Percentiles rank a stretch among this genome's conserved stretches.
phyloP scores from a whole-genome alignment of 2,113 vertebrate genomes.

The Peromyscus polionotus region DNA sequence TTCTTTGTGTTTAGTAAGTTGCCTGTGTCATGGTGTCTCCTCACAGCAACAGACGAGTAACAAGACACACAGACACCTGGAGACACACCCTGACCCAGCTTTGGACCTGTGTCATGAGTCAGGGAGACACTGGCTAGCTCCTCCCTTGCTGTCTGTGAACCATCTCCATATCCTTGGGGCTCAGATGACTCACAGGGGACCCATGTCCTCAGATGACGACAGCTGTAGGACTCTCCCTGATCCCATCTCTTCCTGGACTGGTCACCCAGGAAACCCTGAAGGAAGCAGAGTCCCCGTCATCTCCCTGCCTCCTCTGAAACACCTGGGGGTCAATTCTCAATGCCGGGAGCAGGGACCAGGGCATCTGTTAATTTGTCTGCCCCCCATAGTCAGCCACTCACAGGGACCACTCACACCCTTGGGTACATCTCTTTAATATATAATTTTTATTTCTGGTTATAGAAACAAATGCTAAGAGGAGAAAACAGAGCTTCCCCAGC shows the following conservation, averaged over 20 bases:
- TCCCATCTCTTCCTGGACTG: neutral
- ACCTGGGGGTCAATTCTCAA: too few relatives aligned
- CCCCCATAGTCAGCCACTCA: neutral
- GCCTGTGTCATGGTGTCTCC: neutral
- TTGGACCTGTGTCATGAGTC: too few relatives aligned
- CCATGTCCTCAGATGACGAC: neutral
- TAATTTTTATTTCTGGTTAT: constrained; percentile 91
- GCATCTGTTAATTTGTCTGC: neutral
- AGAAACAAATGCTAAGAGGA: constrained; percentile 89
- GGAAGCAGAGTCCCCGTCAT: neutral
- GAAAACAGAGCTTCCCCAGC: constrained; percentile 87
- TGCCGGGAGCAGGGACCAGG: neutral
- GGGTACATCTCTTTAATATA: constrained; percentile 86
- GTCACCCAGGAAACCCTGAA: neutral
- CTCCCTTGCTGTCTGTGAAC: neutral
- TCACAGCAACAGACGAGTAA: neutral
- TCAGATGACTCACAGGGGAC: neutral
- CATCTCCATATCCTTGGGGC: neutral
- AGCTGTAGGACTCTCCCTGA: neutral
- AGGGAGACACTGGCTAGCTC: too few relatives aligned
- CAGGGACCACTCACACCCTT: constrained; percentile 63
- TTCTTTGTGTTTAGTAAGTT: neutral
- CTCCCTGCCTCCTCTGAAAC: too few relatives aligned
- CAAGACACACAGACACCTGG: neutral
- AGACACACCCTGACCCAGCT: too few relatives aligned